These are phyloP conservation scores for Botia almorhae DNA, from an alignment of 2,797 vertebrate species.

Conservation along the genomic window DNA sequence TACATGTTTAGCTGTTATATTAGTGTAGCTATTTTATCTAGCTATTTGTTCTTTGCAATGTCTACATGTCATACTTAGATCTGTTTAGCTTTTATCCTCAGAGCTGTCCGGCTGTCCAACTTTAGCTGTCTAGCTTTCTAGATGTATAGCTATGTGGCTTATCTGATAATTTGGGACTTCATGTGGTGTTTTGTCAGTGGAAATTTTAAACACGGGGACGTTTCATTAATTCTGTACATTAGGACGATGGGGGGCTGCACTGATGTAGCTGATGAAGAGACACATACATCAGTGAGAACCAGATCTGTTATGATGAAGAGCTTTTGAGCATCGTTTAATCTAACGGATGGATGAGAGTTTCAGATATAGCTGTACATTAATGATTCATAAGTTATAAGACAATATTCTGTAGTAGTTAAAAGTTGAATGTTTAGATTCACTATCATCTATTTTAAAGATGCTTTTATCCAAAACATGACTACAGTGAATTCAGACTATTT, in stretches of 20 bases:
- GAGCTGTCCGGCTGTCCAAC: too few relatives aligned
- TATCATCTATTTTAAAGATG: too few relatives aligned
- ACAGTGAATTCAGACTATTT: too few relatives aligned
- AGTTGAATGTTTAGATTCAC: not conserved
- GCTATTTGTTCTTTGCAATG: not conserved
- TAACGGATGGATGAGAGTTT: conserved; percentile 23
- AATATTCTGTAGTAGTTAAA: not conserved
- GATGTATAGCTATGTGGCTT: not conserved
- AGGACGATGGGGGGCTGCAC: conserved; percentile 33
- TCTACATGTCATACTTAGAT: not conserved
- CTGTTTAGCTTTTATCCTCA: too few relatives aligned
- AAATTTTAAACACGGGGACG: conserved; percentile 27
- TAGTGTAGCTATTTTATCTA: not conserved
- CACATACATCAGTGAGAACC: conserved; percentile 42
- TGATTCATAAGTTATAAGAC: not conserved
- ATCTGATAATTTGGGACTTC: not conserved
- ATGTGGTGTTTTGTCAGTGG: conserved; percentile 29
- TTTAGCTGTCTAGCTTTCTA: not conserved
- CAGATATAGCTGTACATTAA: conserved; percentile 8
- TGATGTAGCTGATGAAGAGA: conserved; percentile 44
- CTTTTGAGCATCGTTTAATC: conserved; percentile 17
- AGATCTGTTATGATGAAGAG: not conserved
- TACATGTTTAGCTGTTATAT: too few relatives aligned
- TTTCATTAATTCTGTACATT: conserved; percentile 60
- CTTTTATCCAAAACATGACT: too few relatives aligned